A percentile compares a stretch with the other conserved stretches of the same genome.
phyloP scores from a whole-genome alignment of 2,113 vertebrate species.

The Syrmaticus mikado region DNA sequence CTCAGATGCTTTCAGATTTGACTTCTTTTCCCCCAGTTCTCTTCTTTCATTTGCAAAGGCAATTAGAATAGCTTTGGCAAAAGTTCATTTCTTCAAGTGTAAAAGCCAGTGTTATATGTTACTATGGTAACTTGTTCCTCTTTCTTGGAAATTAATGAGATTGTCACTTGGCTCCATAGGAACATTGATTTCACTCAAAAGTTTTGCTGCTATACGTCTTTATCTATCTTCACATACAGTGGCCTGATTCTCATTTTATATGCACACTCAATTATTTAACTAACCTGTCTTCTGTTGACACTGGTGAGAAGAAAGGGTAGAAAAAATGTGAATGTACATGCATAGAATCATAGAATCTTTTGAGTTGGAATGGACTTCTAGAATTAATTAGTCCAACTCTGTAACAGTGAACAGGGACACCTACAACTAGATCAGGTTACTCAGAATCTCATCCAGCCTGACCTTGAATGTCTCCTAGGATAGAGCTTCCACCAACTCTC shows the following conservation, averaged over 20 bases:
- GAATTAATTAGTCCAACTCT: too few relatives aligned
- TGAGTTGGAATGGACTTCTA: too few relatives aligned
- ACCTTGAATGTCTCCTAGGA: too few relatives aligned
- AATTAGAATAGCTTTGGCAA: not conserved
- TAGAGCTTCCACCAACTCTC: too few relatives aligned
- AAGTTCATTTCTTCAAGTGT: not conserved
- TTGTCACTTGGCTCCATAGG: not conserved
- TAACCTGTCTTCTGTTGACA: not conserved
- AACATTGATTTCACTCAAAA: not conserved
- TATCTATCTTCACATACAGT: not conserved
- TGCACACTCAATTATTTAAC: not conserved
- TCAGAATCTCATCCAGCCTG: too few relatives aligned
- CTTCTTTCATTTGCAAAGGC: not conserved
- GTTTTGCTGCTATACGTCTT: not conserved
- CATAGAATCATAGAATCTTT: too few relatives aligned
- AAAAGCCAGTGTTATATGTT: not conserved
- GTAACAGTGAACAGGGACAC: too few relatives aligned
- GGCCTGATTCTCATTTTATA: not conserved
- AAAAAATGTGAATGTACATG: not conserved
- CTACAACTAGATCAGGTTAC: too few relatives aligned
- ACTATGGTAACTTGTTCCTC: not conserved
- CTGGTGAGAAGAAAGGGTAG: not conserved
- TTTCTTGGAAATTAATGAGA: conserved; percentile 5
- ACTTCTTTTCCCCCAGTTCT: not conserved
- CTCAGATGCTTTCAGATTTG: not conserved